These are phyloP conservation scores for Eretmochelys imbricata DNA, from an alignment of 2,113 vertebrate genomes.

Conservation along the genomic window DNA sequence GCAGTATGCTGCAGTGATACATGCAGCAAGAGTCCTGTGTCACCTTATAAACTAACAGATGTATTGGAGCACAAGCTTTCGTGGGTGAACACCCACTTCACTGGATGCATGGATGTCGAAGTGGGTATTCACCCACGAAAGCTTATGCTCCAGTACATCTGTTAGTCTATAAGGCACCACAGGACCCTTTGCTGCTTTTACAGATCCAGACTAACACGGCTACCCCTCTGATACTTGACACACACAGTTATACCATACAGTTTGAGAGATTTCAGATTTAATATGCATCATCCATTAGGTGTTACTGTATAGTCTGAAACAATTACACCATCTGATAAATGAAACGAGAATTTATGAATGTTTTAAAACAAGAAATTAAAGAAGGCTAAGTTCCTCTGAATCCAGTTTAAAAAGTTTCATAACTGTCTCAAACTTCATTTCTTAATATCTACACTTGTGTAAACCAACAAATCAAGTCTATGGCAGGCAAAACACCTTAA, in stretches of 20 bases:
- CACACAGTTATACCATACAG: background rate
- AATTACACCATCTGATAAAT: background rate
- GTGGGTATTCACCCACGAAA: too few relatives aligned
- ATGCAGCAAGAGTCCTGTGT: too few relatives aligned
- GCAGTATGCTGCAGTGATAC: background rate
- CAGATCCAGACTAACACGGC: too few relatives aligned
- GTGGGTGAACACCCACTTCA: too few relatives aligned
- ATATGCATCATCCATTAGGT: background rate
- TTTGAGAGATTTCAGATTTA: background rate
- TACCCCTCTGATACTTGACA: background rate
- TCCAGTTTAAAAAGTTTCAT: background rate
- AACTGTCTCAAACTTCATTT: background rate
- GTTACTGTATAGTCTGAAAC: background rate
- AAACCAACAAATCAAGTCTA: background rate
- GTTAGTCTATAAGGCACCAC: too few relatives aligned
- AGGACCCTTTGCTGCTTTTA: too few relatives aligned
- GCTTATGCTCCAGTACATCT: too few relatives aligned
- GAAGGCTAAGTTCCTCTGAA: background rate
- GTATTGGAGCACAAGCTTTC: too few relatives aligned
- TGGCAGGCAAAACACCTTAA: background rate
- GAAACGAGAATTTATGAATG: background rate
- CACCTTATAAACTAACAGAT: too few relatives aligned
- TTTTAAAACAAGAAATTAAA: constrained; percentile 17
- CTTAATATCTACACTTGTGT: background rate
- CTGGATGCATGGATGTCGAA: too few relatives aligned